Evolutionary conservation across 2,113 vertebrate genomes (phyloP), one percentile per base, ranked within the genome.

Genomic region (Struthio camelus): DNA sequence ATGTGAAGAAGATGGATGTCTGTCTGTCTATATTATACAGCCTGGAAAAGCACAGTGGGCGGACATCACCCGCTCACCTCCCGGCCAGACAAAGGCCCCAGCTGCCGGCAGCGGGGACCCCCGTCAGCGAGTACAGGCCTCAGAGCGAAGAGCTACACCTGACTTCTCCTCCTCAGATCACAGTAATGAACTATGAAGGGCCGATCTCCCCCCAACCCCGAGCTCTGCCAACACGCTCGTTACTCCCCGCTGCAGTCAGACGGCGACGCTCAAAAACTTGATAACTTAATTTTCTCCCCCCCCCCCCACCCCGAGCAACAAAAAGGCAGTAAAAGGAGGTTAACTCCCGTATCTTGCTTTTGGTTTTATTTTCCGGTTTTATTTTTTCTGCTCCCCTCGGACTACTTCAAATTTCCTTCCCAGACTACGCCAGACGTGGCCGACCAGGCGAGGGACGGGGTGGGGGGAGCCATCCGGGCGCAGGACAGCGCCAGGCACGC

Each of bases 71-170:
- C 28, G 53, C 9, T 30, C 9, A 1, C 11, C 25, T 2, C 24
- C 24, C 0, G 5, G 44, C 23, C 40, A 19, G 83, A 8, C 0
- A 75, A 20, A 8, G 38, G 15, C 61, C 54, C 44, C 44, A 17
- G 10, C 36, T 0, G 0, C 6, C 32, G 8, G 38, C 46, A 14
- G 10, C 2, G 1, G 0, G 12, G 30, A 32, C 27, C 48, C 48
- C 62, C 25, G 18, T 6, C n/a, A 27, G 20, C 54, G 56, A 0
- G 0, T 11, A 1, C 6, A 32, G 27, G 56, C 19, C 58, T n/a
- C 10, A 6, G 42, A 30, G 69, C 3, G 0, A n/a, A 30, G 44
- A 78, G 27, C 36, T n/a, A 2, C 24, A 6, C 11, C 40, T 11
- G 30, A 6, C 64, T 46, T 69, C 34, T 30, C 12, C 44, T 15